phyloP scores from a whole-genome alignment of 1,140 invertebrate species.

The Procambarus virginalis region DNA sequence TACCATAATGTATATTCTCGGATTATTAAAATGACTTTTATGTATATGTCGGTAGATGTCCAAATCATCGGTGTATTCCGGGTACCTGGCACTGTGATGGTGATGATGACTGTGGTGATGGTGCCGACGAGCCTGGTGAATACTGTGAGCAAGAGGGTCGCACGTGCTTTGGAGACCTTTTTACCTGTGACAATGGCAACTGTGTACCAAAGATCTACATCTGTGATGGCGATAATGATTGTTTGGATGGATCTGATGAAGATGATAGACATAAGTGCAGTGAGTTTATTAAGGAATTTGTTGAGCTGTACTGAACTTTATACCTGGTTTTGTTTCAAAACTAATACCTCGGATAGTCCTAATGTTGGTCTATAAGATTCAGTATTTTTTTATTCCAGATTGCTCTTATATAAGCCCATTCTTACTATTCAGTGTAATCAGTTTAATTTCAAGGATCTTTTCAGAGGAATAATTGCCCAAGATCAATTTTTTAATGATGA shows the following conservation, averaged over 20 bases:
- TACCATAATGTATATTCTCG: not conserved
- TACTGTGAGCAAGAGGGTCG: slow-evolving; percentile 95
- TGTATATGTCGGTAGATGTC: slow-evolving; percentile 56
- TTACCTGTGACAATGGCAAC: slow-evolving; percentile 94
- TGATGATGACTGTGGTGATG: slow-evolving; percentile 92
- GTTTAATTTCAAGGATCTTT: too few species aligned
- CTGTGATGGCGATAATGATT: slow-evolving; percentile 98
- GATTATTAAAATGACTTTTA: not conserved
- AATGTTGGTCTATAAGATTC: too few species aligned
- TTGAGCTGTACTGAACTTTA: too few species aligned
- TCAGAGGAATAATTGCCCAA: too few species aligned
- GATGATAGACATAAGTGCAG: slow-evolving; percentile 92
- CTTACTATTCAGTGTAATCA: too few species aligned
- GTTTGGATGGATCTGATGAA: slow-evolving; percentile 93
- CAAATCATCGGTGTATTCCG: slow-evolving; percentile 77
- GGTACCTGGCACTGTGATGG: slow-evolving; percentile 95
- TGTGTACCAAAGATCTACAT: slow-evolving; percentile 97
- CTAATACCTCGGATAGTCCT: too few species aligned
- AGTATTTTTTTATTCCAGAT: too few species aligned
- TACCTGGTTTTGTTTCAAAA: too few species aligned
- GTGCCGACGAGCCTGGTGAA: slow-evolving; percentile 83
- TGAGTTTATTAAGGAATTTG: slow-evolving; percentile 75
- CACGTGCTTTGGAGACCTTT: slow-evolving; percentile 95
- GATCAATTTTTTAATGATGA: too few species aligned
- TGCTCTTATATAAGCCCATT: too few species aligned